Evolutionary conservation across 2,797 vertebrate species (phyloP).

Genomic region (Lemur catta): DNA sequence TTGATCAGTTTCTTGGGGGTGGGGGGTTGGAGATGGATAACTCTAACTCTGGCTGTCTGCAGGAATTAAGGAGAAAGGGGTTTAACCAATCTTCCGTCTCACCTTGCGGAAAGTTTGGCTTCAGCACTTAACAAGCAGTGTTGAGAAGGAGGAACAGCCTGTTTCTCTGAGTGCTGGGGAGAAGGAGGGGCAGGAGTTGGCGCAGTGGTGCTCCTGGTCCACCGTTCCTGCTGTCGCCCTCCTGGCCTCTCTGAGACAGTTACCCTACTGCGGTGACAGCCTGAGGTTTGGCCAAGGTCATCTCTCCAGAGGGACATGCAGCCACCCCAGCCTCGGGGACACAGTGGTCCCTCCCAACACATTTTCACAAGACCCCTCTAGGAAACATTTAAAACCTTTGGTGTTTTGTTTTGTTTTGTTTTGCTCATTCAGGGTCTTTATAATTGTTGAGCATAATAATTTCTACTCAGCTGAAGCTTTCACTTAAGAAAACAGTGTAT

Average conservation of each 20-base stretch:
- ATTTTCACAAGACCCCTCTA: not conserved
- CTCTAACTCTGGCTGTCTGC: not conserved
- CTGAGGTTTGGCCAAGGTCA: not conserved
- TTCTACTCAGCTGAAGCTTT: not conserved
- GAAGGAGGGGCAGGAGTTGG: not conserved
- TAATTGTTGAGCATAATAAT: not conserved
- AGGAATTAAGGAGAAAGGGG: not conserved
- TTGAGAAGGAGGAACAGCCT: not conserved
- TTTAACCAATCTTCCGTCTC: not conserved
- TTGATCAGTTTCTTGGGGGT: not conserved
- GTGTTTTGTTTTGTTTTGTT: not conserved
- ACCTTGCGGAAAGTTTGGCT: not conserved
- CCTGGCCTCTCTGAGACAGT: not conserved
- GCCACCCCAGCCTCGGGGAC: not conserved
- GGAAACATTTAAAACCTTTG: not conserved
- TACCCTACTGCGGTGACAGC: not conserved
- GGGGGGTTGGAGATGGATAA: not conserved
- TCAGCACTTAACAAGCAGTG: not conserved
- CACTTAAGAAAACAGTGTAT: not conserved
- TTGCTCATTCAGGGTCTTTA: not conserved
- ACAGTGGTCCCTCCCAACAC: not conserved
- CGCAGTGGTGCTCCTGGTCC: accelerated
- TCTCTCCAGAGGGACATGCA: not conserved
- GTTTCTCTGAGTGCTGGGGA: not conserved
- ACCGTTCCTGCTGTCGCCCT: not conserved